phyloP scores from a whole-genome alignment of 1,140 invertebrate genomes.

The Zaprionus africanus region DNA sequence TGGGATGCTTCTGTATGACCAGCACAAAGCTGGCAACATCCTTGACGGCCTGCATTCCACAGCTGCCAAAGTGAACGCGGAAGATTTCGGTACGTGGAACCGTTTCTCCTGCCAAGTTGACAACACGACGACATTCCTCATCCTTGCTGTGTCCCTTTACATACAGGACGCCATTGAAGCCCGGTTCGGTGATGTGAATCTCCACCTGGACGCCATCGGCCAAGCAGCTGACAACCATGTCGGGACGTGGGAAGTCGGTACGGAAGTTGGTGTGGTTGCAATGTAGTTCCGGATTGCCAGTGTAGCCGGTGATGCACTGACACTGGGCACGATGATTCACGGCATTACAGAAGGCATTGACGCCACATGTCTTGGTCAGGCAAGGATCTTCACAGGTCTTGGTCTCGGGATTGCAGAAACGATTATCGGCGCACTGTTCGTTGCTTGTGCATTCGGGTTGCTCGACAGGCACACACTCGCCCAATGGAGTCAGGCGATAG shows the following conservation, averaged over 20 bases:
- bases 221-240: conserved; percentile 94
- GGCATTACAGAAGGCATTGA: conserved; percentile 91
- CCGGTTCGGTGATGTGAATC: conserved; percentile 90
- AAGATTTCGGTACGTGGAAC: conserved; percentile 91
- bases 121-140: conserved; percentile 92
- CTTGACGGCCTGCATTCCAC: conserved; percentile 95
- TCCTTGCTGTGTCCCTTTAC: conserved; percentile 98
- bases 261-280: conserved; percentile 87
- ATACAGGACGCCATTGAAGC: conserved; percentile 96
- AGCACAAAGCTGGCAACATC: conserved; percentile 96
- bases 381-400: conserved; percentile 92
- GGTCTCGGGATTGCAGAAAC: conserved; percentile 89
- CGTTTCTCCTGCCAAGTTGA: conserved; percentile 89
- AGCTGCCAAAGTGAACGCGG: conserved; percentile 95
- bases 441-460: conserved; percentile 89
- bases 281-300: conserved; percentile 92
- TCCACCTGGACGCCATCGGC: conserved; percentile 96
- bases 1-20: conserved; percentile 97
- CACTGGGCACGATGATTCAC: conserved; percentile 92
- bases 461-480: conserved; percentile 87
- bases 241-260: conserved; percentile 93
- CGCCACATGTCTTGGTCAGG: conserved; percentile 88
- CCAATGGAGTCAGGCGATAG: conserved; percentile 87
- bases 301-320: conserved; percentile 91
- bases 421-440: conserved; percentile 91